A percentile compares a stretch with the other conserved stretches of the same genome.
These are phyloP conservation scores for Phaedon cochleariae DNA, from an alignment of 2,888 invertebrate species.

Conservation along the genomic window DNA sequence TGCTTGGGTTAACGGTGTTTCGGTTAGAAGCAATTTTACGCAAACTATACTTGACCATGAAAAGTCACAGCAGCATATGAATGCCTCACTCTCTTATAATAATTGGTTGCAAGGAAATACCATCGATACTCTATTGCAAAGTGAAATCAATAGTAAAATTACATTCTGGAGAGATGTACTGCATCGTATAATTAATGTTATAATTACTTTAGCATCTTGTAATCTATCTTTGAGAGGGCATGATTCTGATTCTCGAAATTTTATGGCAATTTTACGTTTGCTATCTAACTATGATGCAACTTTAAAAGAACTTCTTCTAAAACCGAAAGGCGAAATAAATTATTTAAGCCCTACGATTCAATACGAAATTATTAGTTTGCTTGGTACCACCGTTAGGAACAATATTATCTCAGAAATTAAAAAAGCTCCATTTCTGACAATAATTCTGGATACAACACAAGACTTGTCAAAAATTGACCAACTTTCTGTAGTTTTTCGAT, in stretches of 20 bases:
- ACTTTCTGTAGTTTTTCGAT: slow-evolving; percentile 17
- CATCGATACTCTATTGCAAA: slow-evolving; percentile 12
- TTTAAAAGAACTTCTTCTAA: slow-evolving; percentile 10
- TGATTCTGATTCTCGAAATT: too few relatives aligned
- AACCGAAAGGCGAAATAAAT: slow-evolving; percentile 5
- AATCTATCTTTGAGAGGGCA: too few relatives aligned
- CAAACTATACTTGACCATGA: slow-evolving; percentile 17
- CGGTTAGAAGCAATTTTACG: slow-evolving; percentile 6
- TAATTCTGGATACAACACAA: slow-evolving; percentile 10
- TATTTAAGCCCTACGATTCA: slow-evolving; percentile 12
- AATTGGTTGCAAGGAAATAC: slow-evolving; percentile 12
- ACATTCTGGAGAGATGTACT: too few relatives aligned
- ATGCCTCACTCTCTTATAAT: slow-evolving; percentile 9
- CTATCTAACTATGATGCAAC: slow-evolving; percentile 8
- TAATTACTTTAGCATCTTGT: slow-evolving; percentile 1
- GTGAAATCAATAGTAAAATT: too few relatives aligned
- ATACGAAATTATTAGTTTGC: slow-evolving; percentile 5
- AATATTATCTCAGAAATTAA: slow-evolving; percentile 7
- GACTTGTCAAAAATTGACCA: slow-evolving; percentile 17
- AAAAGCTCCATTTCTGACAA: slow-evolving; percentile 9
- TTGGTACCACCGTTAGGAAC: slow-evolving; percentile 6
- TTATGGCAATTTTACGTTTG: slow-evolving; percentile 1
- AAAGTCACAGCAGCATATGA: background rate
- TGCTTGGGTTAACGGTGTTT: slow-evolving; percentile 16
- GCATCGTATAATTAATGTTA: too few relatives aligned